phyloP scores from a whole-genome alignment of 2,888 invertebrate species.

The Eristalinus aeneus region DNA sequence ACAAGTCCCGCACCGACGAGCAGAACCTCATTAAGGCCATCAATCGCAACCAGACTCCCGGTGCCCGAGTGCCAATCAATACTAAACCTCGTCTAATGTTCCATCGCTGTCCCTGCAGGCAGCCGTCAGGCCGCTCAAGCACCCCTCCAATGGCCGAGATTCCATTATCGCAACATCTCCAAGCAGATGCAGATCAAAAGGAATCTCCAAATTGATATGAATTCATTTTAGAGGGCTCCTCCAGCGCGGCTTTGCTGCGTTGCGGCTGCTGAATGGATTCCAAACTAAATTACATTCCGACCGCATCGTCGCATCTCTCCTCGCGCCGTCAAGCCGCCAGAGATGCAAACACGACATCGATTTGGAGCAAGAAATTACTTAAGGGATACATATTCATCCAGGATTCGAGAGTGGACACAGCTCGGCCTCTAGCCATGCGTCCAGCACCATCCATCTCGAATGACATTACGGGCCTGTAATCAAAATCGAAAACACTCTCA shows the following conservation, averaged over 20 bases:
- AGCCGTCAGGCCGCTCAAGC: not conserved
- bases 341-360: slow-evolving; percentile 64
- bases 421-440: not conserved
- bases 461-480: slow-evolving; percentile 51
- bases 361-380: slow-evolving; percentile 57
- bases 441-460: slow-evolving; percentile 48
- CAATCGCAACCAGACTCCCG: not conserved
- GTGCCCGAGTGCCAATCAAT: slow-evolving; percentile 32
- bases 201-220: slow-evolving; percentile 64
- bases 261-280: slow-evolving; percentile 32
- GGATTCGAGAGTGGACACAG: not conserved
- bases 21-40: not conserved
- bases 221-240: slow-evolving; percentile 43
- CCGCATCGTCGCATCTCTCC: not conserved
- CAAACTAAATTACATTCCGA: slow-evolving; percentile 59
- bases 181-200: slow-evolving; percentile 53
- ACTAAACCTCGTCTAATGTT: slow-evolving; percentile 22
- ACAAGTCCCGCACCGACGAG: not conserved
- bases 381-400: slow-evolving; percentile 61
- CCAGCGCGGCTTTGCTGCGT: not conserved
- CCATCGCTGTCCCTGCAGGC: slow-evolving; percentile 13
- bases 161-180: slow-evolving; percentile 31
- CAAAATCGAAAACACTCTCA: slow-evolving; percentile 61
- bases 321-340: not conserved
- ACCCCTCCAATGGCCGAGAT: not conserved